Percentiles rank a stretch among this genome's conserved stretches.
phyloP scores from a whole-genome alignment of 2,113 vertebrate species.

The Ariopsis seemanni region DNA sequence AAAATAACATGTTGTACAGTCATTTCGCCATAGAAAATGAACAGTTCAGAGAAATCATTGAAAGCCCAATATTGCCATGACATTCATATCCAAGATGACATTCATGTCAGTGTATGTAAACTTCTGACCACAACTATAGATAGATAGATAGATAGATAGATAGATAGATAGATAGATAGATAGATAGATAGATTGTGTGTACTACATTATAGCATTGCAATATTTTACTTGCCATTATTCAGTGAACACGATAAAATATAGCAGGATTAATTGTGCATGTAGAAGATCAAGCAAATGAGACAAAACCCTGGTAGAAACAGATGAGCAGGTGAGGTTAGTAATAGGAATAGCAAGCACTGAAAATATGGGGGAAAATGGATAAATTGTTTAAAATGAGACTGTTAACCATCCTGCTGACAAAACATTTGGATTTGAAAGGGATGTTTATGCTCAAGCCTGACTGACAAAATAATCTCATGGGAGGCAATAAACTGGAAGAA shows the following conservation, averaged over 20 bases:
- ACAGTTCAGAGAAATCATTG: no score
- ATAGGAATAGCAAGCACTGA: not conserved
- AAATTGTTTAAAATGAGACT: not conserved
- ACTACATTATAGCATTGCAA: not conserved
- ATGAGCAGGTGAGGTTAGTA: not conserved
- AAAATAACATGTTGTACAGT: no score
- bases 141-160: no score
- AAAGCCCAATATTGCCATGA: no score
- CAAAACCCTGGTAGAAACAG: not conserved
- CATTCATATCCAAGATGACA: no score
- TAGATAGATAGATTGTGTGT: not conserved
- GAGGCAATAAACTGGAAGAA: not conserved
- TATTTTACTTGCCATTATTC: not conserved
- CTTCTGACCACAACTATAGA: no score
- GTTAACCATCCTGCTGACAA: not conserved
- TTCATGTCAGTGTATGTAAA: no score
- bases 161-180: no score
- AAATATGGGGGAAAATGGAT: not conserved
- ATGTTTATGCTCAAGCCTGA: not conserved
- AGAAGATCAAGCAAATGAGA: not conserved
- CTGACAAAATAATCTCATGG: not conserved
- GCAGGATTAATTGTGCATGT: not conserved
- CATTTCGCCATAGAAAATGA: no score
- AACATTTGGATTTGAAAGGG: not conserved
- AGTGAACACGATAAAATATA: not conserved